phyloP scores from a whole-genome alignment of 2,797 vertebrate species.

The Coendou prehensilis region DNA sequence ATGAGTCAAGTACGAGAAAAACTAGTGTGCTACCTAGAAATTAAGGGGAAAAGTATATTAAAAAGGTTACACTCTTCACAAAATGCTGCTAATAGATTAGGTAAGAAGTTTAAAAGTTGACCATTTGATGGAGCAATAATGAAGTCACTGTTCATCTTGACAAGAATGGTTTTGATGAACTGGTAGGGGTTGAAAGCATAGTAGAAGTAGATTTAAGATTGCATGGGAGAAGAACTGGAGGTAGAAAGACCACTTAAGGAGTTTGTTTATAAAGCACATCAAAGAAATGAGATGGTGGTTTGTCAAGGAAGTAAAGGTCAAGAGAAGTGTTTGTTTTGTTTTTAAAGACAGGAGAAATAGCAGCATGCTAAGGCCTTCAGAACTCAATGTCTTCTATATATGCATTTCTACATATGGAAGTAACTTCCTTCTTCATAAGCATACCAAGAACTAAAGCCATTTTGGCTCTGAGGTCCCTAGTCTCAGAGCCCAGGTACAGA shows the following conservation, averaged over 20 bases:
- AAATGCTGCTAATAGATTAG: background rate
- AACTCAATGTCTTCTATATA: background rate
- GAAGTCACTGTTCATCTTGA: conserved; percentile 35
- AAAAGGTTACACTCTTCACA: background rate
- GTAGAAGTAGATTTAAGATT: no score
- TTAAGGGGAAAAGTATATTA: background rate
- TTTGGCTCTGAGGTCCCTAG: background rate
- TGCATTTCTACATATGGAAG: background rate
- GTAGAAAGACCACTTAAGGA: background rate
- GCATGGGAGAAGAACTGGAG: background rate
- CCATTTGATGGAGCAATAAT: background rate
- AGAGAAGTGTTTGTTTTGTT: background rate
- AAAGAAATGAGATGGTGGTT: background rate
- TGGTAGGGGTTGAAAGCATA: background rate
- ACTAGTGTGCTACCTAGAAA: background rate
- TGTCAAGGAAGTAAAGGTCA: background rate
- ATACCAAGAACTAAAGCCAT: background rate
- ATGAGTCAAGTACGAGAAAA: background rate
- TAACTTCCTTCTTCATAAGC: background rate
- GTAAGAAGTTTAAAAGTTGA: conserved; percentile 2
- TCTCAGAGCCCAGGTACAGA: background rate
- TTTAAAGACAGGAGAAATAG: conserved; percentile 12
- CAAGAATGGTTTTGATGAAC: background rate
- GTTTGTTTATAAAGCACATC: background rate
- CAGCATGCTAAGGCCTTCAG: background rate